Percentiles rank a stretch among this genome's conserved stretches.
phyloP scores from a whole-genome alignment of 2,113 vertebrate species.

The Capreolus pygargus region DNA sequence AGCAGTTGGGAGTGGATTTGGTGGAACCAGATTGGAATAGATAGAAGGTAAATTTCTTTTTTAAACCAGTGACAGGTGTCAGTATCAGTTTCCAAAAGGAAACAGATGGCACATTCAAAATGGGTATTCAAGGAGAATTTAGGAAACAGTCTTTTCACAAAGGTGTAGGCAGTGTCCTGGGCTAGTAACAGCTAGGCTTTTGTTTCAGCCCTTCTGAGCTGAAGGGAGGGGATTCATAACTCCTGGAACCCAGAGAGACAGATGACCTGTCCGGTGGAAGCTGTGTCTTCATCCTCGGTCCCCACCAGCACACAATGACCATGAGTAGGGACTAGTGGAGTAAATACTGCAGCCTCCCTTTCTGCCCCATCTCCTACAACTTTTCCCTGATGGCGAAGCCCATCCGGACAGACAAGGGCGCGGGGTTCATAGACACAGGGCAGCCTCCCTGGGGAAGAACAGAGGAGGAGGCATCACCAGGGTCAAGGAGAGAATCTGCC shows the following conservation, averaged over 20 bases:
- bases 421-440: rapidly evolving
- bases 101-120: neutral
- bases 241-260: neutral
- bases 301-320: too few species aligned
- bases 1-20: neutral
- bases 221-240: too few species aligned
- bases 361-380: neutral
- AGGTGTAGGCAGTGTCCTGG: neutral
- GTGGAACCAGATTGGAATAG: neutral
- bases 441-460: neutral
- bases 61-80: neutral
- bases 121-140: neutral
- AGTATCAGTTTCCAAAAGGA: neutral
- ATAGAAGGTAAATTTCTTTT: neutral
- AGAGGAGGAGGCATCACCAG: rapidly evolving
- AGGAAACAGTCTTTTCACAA: neutral
- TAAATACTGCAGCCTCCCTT: neutral
- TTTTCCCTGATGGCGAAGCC: neutral
- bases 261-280: neutral
- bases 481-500: too few species aligned
- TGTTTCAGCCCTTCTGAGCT: neutral
- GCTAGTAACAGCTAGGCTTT: neutral
- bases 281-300: neutral
- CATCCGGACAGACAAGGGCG: rapidly evolving
- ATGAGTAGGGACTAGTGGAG: neutral